phyloP scores from a whole-genome alignment of 2,113 vertebrate genomes.

The Macquaria australasica region DNA sequence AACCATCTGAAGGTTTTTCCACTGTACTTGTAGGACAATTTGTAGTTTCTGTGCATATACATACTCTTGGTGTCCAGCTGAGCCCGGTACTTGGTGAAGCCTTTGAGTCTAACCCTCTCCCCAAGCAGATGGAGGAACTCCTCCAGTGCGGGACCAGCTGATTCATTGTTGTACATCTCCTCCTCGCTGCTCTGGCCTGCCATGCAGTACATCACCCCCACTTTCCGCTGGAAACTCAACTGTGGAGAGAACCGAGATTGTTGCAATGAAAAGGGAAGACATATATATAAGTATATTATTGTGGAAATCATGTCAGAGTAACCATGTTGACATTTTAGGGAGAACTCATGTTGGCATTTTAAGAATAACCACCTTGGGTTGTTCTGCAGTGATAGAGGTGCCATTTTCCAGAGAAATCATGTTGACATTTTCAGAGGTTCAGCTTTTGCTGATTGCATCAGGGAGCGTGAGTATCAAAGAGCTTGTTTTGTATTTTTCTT shows the following conservation, averaged over 20 bases:
- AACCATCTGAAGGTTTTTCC: background rate
- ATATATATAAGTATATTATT: background rate
- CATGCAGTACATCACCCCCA: constrained; percentile 99
- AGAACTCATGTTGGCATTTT: constrained; percentile 64
- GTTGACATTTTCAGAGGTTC: constrained; percentile 71
- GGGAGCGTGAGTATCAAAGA: constrained; percentile 33
- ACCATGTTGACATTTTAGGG: constrained; percentile 61
- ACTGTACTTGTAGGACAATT: background rate
- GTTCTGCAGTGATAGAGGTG: constrained; percentile 33
- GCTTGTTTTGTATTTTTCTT: constrained; percentile 34
- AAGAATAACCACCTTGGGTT: constrained; percentile 47
- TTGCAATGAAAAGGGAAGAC: background rate
- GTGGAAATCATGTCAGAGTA: constrained; percentile 40
- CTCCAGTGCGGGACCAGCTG: constrained; percentile 93
- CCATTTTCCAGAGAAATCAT: constrained; percentile 59
- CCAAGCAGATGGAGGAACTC: constrained; percentile 98
- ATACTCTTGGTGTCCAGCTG: constrained; percentile 99
- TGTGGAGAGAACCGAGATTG: constrained; percentile 67
- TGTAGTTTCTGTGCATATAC: constrained; percentile 56
- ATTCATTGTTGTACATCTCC: constrained; percentile 99
- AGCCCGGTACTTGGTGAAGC: constrained; percentile 96
- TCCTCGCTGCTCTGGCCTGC: constrained; percentile 97
- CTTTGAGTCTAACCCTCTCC: constrained; percentile 95
- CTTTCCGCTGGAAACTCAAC: constrained; percentile 98
- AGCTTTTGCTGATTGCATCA: constrained; percentile 55